Percentiles rank a stretch among this genome's conserved stretches.
These are phyloP conservation scores for Typhlichthys eigenmanni DNA, from an alignment of 2,797 vertebrate genomes.

Conservation along the genomic window DNA sequence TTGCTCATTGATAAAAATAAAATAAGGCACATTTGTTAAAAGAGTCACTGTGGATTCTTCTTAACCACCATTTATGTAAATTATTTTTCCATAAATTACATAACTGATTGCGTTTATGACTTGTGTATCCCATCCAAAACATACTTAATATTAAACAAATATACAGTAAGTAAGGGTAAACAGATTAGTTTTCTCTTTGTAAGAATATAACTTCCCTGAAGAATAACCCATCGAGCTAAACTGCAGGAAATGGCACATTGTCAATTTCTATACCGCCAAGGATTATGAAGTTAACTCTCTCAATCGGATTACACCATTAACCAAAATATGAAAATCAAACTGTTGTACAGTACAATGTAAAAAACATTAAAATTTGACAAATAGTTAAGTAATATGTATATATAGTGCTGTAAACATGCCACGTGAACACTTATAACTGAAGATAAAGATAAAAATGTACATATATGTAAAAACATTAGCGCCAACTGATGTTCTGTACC, in stretches of 20 bases:
- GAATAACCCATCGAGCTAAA: constrained; percentile 3
- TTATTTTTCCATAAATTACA: too few species aligned
- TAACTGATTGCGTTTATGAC: too few species aligned
- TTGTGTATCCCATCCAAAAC: not conserved
- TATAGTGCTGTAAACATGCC: constrained; percentile 11
- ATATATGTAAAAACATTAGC: constrained; percentile 49
- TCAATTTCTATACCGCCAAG: constrained; percentile 9
- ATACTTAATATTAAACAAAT: constrained; percentile 17
- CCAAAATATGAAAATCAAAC: constrained; percentile 16
- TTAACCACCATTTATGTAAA: too few species aligned
- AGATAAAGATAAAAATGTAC: not conserved
- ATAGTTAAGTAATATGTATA: constrained; percentile 9
- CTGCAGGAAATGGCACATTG: not conserved
- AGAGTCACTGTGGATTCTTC: not conserved
- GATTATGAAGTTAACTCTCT: constrained; percentile 4
- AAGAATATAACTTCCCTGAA: constrained; percentile 3
- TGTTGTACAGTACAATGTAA: not conserved
- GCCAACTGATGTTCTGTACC: constrained; percentile 32
- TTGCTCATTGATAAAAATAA: constrained; percentile 26
- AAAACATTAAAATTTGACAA: not conserved
- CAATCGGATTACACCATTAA: not conserved
- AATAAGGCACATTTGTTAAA: not conserved
- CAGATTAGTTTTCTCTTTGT: not conserved
- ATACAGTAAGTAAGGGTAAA: not conserved
- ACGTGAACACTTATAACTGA: constrained; percentile 3